These are phyloP conservation scores for Xenops minutus DNA, from an alignment of 2,797 vertebrate genomes.

Conservation along the genomic window DNA sequence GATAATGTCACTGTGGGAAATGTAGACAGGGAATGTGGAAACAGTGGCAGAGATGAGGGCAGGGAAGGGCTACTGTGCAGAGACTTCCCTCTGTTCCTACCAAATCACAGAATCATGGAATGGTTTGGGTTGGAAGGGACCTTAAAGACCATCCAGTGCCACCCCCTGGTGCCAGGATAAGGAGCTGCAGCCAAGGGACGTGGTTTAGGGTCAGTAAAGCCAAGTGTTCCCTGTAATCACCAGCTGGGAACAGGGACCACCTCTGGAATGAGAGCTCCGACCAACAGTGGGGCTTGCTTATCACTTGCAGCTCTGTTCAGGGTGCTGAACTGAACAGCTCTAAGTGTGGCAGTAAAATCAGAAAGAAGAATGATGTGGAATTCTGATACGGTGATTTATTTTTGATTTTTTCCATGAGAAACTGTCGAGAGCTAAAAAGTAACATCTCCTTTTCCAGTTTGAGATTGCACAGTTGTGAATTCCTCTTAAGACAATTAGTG, in stretches of 20 bases:
- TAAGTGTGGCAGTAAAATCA: neutral
- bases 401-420: neutral
- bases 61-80: rapidly evolving
- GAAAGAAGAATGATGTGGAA: rapidly evolving
- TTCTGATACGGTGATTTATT: neutral
- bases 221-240: rapidly evolving
- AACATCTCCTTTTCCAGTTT: neutral
- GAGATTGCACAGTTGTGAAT: neutral
- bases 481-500: neutral
- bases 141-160: neutral
- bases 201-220: neutral
- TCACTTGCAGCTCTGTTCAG: neutral
- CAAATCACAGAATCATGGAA: neutral
- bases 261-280: neutral
- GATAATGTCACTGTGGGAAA: rapidly evolving
- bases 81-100: neutral
- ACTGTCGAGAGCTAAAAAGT: neutral
- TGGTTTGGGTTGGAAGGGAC: neutral
- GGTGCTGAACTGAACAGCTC: neutral
- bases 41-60: neutral
- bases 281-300: neutral
- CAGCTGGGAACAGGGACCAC: rapidly evolving
- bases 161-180: neutral
- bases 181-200: neutral
- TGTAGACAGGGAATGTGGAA: neutral